These are phyloP conservation scores for Varanus komodoensis DNA, from an alignment of 2,113 vertebrate genomes.

Conservation along the genomic window DNA sequence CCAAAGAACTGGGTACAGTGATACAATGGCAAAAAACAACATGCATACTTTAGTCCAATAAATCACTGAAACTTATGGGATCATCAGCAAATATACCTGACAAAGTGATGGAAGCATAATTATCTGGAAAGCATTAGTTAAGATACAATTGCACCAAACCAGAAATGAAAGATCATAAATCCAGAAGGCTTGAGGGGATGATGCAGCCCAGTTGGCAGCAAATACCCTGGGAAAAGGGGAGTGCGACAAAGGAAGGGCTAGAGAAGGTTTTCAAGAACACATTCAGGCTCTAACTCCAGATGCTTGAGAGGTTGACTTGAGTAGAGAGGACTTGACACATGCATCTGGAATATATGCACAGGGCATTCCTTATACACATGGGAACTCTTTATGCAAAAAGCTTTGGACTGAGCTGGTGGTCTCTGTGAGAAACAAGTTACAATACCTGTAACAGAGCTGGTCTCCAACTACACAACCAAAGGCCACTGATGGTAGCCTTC, in stretches of 20 bases:
- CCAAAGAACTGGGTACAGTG: slow-evolving; percentile 43
- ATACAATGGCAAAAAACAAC: slow-evolving; percentile 40
- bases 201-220: background rate
- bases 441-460: background rate
- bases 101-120: slow-evolving; percentile 26
- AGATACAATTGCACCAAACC: slow-evolving; percentile 38
- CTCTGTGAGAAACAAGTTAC: background rate
- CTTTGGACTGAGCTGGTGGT: no score
- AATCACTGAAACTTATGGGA: slow-evolving; percentile 30
- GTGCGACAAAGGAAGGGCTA: background rate
- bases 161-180: slow-evolving; percentile 48
- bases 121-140: slow-evolving; percentile 36
- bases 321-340: background rate
- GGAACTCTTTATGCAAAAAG: background rate
- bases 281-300: background rate
- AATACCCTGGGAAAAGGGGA: slow-evolving; percentile 9
- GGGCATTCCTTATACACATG: background rate
- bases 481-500: no score
- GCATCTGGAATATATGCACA: background rate
- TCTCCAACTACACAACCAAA: background rate
- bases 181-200: slow-evolving; percentile 19
- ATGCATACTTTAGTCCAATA: slow-evolving; percentile 37
- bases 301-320: background rate
- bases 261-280: background rate
- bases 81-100: slow-evolving; percentile 37